Base-by-base conservation (phyloP, 2,888 invertebrate genomes). In the Pammene fasciana region DNA sequence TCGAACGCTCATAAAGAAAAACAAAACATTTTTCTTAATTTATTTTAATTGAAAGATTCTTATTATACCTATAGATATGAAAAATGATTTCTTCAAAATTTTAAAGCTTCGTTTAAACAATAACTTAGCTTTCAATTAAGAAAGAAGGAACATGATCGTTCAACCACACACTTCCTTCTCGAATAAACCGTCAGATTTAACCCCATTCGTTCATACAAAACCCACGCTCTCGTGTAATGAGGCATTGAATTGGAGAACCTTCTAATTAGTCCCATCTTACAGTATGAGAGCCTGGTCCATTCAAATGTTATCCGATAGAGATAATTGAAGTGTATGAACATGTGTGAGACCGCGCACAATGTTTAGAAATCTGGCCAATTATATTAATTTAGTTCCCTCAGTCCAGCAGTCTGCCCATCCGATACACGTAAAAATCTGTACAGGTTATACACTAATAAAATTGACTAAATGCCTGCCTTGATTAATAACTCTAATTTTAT, bases 261-360 rank as follows among this genome's bases (percentile, higher is more conserved):
- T 82, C 83, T 89, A 88, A 89, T 88, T 88, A 89, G 81, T 77
- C 77, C 79, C 76, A 84, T 75, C 77, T 79, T 82, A 82, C 85
- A 84, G 82, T 85, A 82, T 85, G 84, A 84, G 85, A 86, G 83
- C 81, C 78, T 79, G 72, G 78, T 75, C 86, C 79, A 90, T 90
- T 88, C 82, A 89, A 86, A 84, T 74, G 82, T 75, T 84, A 86
- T 86, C 86, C 75, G 87, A 89, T 88, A 79, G 81, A 83, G 75
- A 82, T 88, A 88, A 89, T 89, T 86, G 86, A 79, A 82, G 74
- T 76, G 38, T 68, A 55, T 57, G 56, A 57, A 67, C 57, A 68
- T 54, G 57, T 48, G 71, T 60, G 64, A 65, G 67, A 48, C 61
- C 46, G 46, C 5, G 52, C 54, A 65, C 64, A 67, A 66, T 61